These are phyloP conservation scores for Rhabdomys pumilio DNA, from an alignment of 2,797 vertebrate species.

Conservation along the genomic window DNA sequence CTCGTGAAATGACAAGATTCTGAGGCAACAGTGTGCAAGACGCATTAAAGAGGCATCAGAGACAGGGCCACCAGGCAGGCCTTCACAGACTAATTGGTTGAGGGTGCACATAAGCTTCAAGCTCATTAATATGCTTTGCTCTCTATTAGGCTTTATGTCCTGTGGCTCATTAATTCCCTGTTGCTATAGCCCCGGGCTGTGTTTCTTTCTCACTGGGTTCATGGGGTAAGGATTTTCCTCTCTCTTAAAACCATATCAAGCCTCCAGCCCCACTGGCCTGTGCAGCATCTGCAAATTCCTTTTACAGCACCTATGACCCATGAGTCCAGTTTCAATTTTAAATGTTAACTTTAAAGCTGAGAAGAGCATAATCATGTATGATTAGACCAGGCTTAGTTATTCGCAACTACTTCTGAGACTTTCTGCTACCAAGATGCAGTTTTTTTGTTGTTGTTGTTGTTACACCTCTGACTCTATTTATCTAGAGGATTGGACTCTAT, in stretches of 20 bases:
- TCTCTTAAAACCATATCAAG: conserved; percentile 64
- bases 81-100: conserved; percentile 65
- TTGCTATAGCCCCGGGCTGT: conserved; percentile 68
- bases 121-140: conserved; percentile 80
- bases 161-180: conserved; percentile 79
- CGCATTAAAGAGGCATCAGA: conserved; percentile 30
- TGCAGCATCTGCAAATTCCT: not conserved
- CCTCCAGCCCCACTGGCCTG: not conserved
- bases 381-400: conserved; percentile 9
- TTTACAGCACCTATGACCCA: conserved; percentile 56
- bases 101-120: conserved; percentile 57
- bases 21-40: not conserved
- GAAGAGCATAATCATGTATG: conserved; percentile 1
- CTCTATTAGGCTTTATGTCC: conserved; percentile 77
- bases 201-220: conserved; percentile 73
- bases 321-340: conserved; percentile 47
- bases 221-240: conserved; percentile 69
- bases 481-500: not conserved
- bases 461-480: conserved; percentile 9
- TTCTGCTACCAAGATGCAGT: not conserved
- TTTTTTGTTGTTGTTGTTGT: not conserved
- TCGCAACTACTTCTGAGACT: conserved; percentile 32
- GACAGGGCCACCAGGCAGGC: conserved; percentile 35
- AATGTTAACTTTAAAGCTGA: conserved; percentile 61
- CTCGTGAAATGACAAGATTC: not conserved